These are phyloP conservation scores for Motacilla tschutschensis DNA, from an alignment of 2,113 vertebrate species.

Conservation along the genomic window DNA sequence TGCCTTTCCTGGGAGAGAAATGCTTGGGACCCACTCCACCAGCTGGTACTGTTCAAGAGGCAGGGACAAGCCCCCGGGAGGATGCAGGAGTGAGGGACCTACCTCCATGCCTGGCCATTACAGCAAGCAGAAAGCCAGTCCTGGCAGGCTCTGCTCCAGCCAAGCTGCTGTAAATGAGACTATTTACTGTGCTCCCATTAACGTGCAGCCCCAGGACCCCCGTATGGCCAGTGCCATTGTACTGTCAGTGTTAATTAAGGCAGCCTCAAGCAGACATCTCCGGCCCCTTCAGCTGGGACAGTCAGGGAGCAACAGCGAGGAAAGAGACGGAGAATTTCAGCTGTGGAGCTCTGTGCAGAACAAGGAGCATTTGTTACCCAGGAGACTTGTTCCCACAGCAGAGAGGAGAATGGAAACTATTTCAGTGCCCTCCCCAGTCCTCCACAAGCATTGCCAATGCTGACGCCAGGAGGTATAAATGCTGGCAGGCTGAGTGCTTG, in stretches of 20 bases:
- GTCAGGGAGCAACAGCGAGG: not conserved
- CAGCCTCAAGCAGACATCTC: slow-evolving; percentile 1
- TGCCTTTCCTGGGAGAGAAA: not conserved
- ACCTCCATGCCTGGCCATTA: not conserved
- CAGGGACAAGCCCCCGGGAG: not conserved
- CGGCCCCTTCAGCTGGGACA: not conserved
- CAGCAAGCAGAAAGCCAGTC: not conserved
- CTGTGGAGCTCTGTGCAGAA: slow-evolving; percentile 27
- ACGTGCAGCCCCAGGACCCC: not conserved
- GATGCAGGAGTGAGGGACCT: rapidly evolving
- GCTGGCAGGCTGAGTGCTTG: slow-evolving; percentile 14
- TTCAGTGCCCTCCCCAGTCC: slow-evolving; percentile 11
- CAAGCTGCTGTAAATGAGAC: not conserved
- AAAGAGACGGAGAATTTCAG: not conserved
- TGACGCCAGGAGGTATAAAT: slow-evolving; percentile 35
- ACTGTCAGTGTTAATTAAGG: slow-evolving; percentile 32
- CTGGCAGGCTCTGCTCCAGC: not conserved
- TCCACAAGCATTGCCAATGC: slow-evolving; percentile 14
- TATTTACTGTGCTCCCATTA: not conserved
- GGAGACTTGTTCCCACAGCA: slow-evolving; percentile 54
- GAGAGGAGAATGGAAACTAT: slow-evolving; percentile 64
- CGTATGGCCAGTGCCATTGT: not conserved
- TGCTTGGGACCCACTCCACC: rapidly evolving
- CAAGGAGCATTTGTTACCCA: slow-evolving; percentile 56
- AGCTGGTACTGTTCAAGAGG: not conserved